Conservation (phyloP, 2,797 vertebrate genomes). For the Lagodon rhomboides region DNA sequence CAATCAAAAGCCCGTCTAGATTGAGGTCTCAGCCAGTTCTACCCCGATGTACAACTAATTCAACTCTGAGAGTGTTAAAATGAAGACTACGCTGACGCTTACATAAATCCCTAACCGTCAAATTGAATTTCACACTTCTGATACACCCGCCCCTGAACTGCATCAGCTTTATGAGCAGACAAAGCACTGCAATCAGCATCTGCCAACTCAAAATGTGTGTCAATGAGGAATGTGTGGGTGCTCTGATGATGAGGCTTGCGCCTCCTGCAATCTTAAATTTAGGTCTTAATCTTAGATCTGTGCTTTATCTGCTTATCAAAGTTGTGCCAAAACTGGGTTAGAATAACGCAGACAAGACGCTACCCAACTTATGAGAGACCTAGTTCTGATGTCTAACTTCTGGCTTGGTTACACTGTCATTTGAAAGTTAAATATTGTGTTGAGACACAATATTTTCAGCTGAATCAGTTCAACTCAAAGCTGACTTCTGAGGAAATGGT, state of each 20-base stretch:
- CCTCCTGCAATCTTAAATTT: neutral
- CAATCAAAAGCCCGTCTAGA: neutral
- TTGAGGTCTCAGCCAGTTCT: neutral
- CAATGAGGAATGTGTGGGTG: slow-evolving; percentile 14
- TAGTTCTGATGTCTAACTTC: neutral
- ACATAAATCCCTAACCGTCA: slow-evolving; percentile 39
- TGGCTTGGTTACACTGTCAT: neutral
- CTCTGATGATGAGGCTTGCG: neutral
- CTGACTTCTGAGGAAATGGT: too few species aligned
- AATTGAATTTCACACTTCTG: slow-evolving; percentile 46
- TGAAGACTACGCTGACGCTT: slow-evolving; percentile 8
- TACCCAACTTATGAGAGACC: neutral
- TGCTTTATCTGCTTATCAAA: slow-evolving; percentile 9
- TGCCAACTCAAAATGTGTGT: slow-evolving; percentile 31
- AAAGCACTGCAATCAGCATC: slow-evolving; percentile 31
- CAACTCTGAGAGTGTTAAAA: slow-evolving; percentile 2
- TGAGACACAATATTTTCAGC: neutral
- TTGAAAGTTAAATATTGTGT: neutral
- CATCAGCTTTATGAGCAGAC: slow-evolving; percentile 36
- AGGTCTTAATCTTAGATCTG: slow-evolving; percentile 12
- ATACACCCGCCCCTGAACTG: slow-evolving; percentile 22
- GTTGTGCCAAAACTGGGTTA: neutral
- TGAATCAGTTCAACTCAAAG: too few species aligned
- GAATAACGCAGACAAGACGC: neutral
- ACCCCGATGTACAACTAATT: slow-evolving; percentile 5